A percentile compares a stretch with the other conserved stretches of the same genome.
These are phyloP conservation scores for Gobio occitaniae DNA, from an alignment of 2,797 vertebrate species.

Conservation along the genomic window DNA sequence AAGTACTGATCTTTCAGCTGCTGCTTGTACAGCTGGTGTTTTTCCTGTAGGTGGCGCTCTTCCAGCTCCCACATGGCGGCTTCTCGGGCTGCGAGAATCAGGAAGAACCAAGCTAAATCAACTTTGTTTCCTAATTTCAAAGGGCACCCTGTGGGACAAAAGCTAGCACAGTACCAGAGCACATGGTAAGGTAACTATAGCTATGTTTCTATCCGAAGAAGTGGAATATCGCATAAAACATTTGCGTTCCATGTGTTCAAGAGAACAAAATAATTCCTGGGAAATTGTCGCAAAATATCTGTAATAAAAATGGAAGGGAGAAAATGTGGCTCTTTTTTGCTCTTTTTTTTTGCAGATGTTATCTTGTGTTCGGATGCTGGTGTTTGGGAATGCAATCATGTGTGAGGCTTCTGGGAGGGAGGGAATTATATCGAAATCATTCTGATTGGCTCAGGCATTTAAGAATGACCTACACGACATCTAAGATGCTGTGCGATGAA, in stretches of 20 bases:
- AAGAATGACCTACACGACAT: no score
- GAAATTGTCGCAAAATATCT: background rate
- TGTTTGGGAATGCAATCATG: no score
- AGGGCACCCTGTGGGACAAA: background rate
- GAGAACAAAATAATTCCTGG: background rate
- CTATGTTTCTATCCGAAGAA: background rate
- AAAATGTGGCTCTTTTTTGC: background rate
- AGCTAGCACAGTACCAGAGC: background rate
- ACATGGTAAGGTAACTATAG: background rate
- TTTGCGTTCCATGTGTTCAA: background rate
- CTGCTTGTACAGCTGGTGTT: slow-evolving; percentile 96
- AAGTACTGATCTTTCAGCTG: slow-evolving; percentile 99
- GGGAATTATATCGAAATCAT: no score
- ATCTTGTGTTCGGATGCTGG: no score
- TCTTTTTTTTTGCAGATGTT: no score
- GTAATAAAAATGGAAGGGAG: background rate
- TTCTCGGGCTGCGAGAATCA: slow-evolving; percentile 84
- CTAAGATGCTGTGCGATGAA: no score
- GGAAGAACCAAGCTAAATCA: background rate
- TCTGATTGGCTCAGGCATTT: no score
- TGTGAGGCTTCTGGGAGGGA: no score
- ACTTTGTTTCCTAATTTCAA: background rate
- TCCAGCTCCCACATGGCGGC: slow-evolving; percentile 98
- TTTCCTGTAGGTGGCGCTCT: slow-evolving; percentile 97
- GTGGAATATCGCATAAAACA: background rate